Evolutionary conservation across 1,140 invertebrate species (phyloP), one percentile per base, ranked within the genome.

Genomic region (Aphelinus atriplicis): DNA sequence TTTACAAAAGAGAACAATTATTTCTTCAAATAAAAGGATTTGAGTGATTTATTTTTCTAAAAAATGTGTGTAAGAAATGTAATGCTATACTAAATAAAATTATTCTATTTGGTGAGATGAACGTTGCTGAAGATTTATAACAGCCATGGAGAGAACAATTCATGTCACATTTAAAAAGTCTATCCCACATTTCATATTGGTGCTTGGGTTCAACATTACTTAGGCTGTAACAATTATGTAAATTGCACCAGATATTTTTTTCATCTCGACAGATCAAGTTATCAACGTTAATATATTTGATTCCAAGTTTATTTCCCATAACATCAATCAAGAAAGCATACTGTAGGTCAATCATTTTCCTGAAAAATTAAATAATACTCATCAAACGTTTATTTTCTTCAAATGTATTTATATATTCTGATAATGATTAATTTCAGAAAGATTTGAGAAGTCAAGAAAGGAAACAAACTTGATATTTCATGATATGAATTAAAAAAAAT

Each of bases 31-130:
- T 26, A 26, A 26, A 26, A 26, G 26, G 26, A 26, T 26, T 26
- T 26, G 26, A 26, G 26, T 26, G 26, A 67, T 65, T 57, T 64
- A 60, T 70, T 66, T 66, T 55, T 73, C 42, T 50, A 65, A 50
- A 76, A 46, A 56, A 63, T 69, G 46, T n/a, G n/a, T 62, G 58
- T 56, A 60, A 57, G 75, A 55, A 65, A 50, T 53, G 7, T 45
- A 62, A 6, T 58, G 3, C 5, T 43, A 61, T 45, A 72, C 10
- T 61, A 50, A 76, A 61, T 60, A 63, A 60, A 61, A 66, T 48
- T 74, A 58, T n/a, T 47, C 45, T 69, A 42, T 60, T 10, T 43
- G 46, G 48, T 62, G 46, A 6, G 4, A 62, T 26, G 0, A 10
- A 53, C 51, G 26, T 53, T 62, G n/a, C 58, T 62, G 7, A 53